phyloP scores from a whole-genome alignment of 23 tunicate genomes.

The Ascidia mentula region DNA sequence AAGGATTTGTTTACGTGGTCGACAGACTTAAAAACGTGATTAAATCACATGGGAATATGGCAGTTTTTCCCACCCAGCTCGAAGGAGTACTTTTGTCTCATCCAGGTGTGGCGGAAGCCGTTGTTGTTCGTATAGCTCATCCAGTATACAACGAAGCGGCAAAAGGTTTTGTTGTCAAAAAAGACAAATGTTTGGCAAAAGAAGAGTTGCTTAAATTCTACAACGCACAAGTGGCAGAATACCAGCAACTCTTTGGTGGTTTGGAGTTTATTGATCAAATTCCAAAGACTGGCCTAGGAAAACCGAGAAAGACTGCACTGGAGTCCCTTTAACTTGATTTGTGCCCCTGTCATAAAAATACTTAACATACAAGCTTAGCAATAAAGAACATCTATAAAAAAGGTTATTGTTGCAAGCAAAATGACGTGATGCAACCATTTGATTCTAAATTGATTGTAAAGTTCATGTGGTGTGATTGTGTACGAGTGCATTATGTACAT shows the following conservation, averaged over 20 bases:
- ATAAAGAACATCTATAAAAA: too few species aligned
- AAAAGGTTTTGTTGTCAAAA: slow-evolving; percentile 4
- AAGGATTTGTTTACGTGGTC: background rate
- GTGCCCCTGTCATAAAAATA: too few species aligned
- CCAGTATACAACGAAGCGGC: slow-evolving; percentile 1
- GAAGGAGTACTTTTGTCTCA: slow-evolving; percentile 1
- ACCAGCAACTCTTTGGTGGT: slow-evolving; percentile 10
- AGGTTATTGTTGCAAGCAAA: too few species aligned
- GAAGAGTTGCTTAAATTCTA: background rate
- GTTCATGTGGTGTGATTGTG: too few species aligned
- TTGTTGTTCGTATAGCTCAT: background rate
- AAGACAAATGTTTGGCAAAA: background rate
- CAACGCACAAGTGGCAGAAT: background rate
- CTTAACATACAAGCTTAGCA: too few species aligned
- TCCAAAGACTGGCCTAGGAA: slow-evolving; percentile 9
- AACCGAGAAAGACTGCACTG: too few species aligned
- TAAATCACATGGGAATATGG: background rate
- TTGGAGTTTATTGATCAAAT: background rate
- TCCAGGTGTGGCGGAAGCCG: slow-evolving; percentile 14
- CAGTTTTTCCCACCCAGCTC: background rate
- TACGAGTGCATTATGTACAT: too few species aligned
- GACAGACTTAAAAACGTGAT: slow-evolving; percentile 31
- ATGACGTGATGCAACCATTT: too few species aligned
- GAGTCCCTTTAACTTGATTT: too few species aligned
- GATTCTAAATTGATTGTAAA: too few species aligned